phyloP scores from a whole-genome alignment of 2,888 invertebrate species.

The Invenusta paracnida region DNA sequence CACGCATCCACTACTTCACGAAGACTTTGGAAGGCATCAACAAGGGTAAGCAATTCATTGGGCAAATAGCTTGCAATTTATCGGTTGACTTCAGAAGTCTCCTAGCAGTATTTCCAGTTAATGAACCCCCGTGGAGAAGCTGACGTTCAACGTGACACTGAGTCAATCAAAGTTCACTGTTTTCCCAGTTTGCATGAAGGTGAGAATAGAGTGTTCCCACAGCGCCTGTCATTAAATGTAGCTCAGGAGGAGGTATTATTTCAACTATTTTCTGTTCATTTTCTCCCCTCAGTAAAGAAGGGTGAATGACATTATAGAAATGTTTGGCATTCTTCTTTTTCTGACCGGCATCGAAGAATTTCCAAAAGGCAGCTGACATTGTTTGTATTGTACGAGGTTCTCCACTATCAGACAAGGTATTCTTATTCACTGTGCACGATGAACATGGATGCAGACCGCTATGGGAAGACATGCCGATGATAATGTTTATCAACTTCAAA shows the following conservation, averaged over 20 bases:
- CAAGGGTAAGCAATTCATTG: neutral
- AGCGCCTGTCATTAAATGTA: neutral
- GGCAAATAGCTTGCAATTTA: neutral
- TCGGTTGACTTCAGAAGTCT: neutral
- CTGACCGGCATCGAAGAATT: neutral
- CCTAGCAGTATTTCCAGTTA: neutral
- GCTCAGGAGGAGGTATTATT: neutral
- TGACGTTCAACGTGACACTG: neutral
- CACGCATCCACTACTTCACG: neutral
- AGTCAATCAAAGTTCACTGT: neutral
- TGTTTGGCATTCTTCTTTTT: neutral
- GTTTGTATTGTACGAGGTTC: neutral
- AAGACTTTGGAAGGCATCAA: neutral
- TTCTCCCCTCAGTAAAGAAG: neutral
- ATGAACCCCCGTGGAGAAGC: neutral
- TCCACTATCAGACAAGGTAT: neutral
- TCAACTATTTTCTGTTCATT: neutral
- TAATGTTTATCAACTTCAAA: too few relatives aligned
- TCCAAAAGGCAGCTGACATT: neutral
- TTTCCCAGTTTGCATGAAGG: neutral
- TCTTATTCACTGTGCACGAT: neutral
- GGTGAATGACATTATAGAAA: neutral
- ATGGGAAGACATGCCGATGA: too few relatives aligned
- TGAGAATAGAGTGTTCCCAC: neutral
- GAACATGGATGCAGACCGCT: neutral